Base-by-base conservation (phyloP, 2,797 vertebrate genomes). In the Podargus strigoides region DNA sequence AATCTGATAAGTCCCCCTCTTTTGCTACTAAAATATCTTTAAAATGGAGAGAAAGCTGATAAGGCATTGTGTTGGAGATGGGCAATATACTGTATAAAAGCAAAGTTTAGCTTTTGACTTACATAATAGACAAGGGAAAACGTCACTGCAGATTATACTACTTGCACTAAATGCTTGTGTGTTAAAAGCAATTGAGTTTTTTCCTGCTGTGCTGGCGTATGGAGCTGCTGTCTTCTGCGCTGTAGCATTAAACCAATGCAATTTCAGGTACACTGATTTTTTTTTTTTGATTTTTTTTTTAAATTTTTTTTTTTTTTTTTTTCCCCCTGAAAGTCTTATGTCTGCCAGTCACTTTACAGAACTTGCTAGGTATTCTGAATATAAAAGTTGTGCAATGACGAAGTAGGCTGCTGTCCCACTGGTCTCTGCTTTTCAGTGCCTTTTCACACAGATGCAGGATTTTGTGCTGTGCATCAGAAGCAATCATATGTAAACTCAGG, bases 111-210 rank as follows among this genome's bases (percentile, higher is more conserved):
- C 50, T 86, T 95, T 94, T 18, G 12, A 27, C 82, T 97, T 96
- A 87, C 42, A 39, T 89, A 87, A 95, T 46, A 95, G 67, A 53
- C 68, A 80, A 64, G 76, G 56, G 91, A 50, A 96, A 94, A 92
- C 87, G 83, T 87, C 86, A 93, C 53, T 85, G 66, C 83, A 80
- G 80, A 89, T 93, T 90, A 78, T 52, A 90, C 24, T 62, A 74
- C 47, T 95, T 96, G 81, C 56, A 85, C 77, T 95, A 94, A 96
- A 94, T 10, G 14, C 56, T 85, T 68, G 56, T 85, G 93, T 97
- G 19, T 94, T 95, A 86, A 93, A 95, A 95, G 95, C 42, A 84
- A 67, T 44, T 46, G 79, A 72, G 39, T 88, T 91, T 75, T 93
- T 87, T 82, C 68, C 63, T 80, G 69, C 81, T 93, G 74, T 86